These are phyloP conservation scores for Drosophila subsilvestris DNA, from an alignment of 2,888 invertebrate genomes.

Conservation along the genomic window DNA sequence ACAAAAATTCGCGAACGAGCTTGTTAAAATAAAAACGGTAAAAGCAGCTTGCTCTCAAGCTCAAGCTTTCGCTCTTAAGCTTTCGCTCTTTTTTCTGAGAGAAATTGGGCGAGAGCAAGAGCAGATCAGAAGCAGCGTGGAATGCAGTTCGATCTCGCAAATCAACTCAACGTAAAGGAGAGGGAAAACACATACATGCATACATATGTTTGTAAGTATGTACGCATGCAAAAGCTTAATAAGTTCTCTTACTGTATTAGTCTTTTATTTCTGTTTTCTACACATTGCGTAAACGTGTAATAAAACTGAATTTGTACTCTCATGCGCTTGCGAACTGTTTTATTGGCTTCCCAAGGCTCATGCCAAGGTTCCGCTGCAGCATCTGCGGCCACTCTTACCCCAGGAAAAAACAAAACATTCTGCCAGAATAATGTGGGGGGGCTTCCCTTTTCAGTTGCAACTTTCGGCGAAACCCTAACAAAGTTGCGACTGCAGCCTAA, in stretches of 20 bases:
- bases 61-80: too few relatives aligned
- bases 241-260: too few relatives aligned
- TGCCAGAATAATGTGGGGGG: slow-evolving; percentile 62
- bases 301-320: slow-evolving; percentile 77
- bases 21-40: too few relatives aligned
- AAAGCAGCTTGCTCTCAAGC: too few relatives aligned
- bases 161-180: too few relatives aligned
- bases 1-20: not conserved
- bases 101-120: not conserved
- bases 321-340: slow-evolving; percentile 45
- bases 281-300: slow-evolving; percentile 59
- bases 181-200: too few relatives aligned
- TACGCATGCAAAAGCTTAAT: too few relatives aligned
- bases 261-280: too few relatives aligned
- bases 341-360: not conserved
- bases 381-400: slow-evolving; percentile 7
- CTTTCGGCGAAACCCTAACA: slow-evolving; percentile 47
- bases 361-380: not conserved
- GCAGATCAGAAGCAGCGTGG: too few relatives aligned
- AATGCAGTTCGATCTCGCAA: too few relatives aligned
- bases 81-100: not conserved
- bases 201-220: too few relatives aligned
- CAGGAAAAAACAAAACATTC: slow-evolving; percentile 67
- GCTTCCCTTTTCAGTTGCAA: slow-evolving; percentile 34
- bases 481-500: slow-evolving; percentile 68